These are phyloP conservation scores for Morelia viridis DNA, from an alignment of 2,797 vertebrate species.

Conservation along the genomic window DNA sequence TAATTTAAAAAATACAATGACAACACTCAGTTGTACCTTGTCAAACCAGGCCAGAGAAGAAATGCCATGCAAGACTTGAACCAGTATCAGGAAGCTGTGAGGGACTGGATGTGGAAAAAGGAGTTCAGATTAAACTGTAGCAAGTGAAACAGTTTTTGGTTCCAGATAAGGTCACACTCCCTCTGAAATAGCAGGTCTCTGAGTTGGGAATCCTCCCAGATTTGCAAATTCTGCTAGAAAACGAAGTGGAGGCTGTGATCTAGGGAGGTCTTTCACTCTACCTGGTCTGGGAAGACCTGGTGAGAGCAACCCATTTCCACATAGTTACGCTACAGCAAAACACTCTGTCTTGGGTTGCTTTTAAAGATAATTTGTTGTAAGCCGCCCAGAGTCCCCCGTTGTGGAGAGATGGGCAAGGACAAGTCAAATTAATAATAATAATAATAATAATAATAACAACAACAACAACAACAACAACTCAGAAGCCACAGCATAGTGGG, in stretches of 20 bases:
- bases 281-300: neutral
- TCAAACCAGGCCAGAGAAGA: neutral
- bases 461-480: neutral
- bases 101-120: neutral
- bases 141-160: neutral
- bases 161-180: neutral
- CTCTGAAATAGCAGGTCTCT: neutral
- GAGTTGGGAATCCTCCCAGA: neutral
- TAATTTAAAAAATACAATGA: neutral
- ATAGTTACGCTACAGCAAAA: neutral
- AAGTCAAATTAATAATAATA: no score
- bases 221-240: neutral
- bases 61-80: neutral
- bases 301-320: neutral
- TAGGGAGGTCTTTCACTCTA: neutral
- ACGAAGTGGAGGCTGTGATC: neutral
- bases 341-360: neutral
- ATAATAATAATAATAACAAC: no score
- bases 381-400: no score
- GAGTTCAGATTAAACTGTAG: neutral
- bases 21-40: neutral
- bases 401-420: no score
- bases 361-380: neutral
- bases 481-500: neutral
- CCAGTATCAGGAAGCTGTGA: neutral